Evolutionary conservation across 2,113 vertebrate species (phyloP).

Genomic region (Oreochromis niloticus): DNA sequence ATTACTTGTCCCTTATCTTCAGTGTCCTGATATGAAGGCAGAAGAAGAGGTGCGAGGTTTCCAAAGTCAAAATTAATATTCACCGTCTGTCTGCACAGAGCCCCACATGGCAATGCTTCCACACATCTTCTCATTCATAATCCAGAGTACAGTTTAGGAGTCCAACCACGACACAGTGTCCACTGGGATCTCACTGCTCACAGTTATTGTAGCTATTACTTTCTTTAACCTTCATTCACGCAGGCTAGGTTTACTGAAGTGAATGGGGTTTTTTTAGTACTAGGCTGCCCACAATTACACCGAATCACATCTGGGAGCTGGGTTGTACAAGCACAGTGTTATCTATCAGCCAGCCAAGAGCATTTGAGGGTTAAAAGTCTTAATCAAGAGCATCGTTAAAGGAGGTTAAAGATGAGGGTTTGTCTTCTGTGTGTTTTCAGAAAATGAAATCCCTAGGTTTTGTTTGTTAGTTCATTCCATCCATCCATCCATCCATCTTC

Average conservation of each 20-base stretch:
- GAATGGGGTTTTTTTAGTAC: not conserved
- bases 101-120: not conserved
- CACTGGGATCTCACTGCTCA: not conserved
- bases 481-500: too few relatives aligned
- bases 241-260: not conserved
- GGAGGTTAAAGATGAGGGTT: not conserved
- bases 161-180: not conserved
- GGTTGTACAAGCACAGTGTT: not conserved
- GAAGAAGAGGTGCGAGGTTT: not conserved
- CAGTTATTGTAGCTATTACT: not conserved
- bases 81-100: not conserved
- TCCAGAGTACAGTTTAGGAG: not conserved
- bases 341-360: not conserved
- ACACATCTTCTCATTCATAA: slow-evolving; percentile 8
- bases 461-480: not conserved
- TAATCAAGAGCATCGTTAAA: not conserved
- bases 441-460: not conserved
- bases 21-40: not conserved
- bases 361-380: not conserved
- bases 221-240: not conserved
- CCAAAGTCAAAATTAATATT: not conserved
- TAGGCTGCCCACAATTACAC: not conserved
- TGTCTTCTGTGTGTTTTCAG: not conserved
- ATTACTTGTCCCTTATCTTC: not conserved
- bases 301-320: not conserved